These are phyloP conservation scores for Brienomyrus longianalis DNA, from an alignment of 2,113 vertebrate genomes.

Conservation along the genomic window DNA sequence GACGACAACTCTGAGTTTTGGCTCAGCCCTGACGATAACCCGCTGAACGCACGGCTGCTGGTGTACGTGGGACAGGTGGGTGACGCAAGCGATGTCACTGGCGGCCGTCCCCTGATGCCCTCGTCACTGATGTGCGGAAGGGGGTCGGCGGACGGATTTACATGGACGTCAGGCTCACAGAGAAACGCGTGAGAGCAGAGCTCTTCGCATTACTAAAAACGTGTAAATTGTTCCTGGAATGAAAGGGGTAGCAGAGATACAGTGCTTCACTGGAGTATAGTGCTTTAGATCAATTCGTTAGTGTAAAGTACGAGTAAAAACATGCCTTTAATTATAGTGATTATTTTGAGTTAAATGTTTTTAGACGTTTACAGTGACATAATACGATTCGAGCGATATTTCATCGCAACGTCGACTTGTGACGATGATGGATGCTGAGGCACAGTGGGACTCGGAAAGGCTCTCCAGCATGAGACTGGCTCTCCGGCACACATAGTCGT, in stretches of 20 bases:
- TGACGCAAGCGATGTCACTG: background rate
- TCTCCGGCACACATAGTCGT: too few relatives aligned
- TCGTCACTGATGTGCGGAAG: background rate
- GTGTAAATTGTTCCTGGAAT: background rate
- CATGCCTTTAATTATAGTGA: too few relatives aligned
- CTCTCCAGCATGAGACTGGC: background rate
- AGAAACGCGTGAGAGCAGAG: background rate
- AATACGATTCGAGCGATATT: too few relatives aligned
- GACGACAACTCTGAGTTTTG: conserved; percentile 98
- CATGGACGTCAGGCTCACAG: background rate
- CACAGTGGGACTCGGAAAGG: background rate
- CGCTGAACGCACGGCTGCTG: conserved; percentile 73
- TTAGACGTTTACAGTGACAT: too few relatives aligned
- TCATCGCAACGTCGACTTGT: too few relatives aligned
- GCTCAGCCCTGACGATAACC: conserved; percentile 84
- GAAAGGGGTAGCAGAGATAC: background rate
- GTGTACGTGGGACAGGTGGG: conserved; percentile 88
- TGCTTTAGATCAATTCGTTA: too few relatives aligned
- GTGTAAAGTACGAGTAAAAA: too few relatives aligned
- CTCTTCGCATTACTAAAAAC: background rate
- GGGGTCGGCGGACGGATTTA: background rate
- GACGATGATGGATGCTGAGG: too few relatives aligned
- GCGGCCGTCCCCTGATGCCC: background rate
- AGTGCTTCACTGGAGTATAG: background rate
- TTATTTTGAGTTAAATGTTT: too few relatives aligned